phyloP scores from a whole-genome alignment of 2,797 vertebrate species.

The Tiaroga cobitis region DNA sequence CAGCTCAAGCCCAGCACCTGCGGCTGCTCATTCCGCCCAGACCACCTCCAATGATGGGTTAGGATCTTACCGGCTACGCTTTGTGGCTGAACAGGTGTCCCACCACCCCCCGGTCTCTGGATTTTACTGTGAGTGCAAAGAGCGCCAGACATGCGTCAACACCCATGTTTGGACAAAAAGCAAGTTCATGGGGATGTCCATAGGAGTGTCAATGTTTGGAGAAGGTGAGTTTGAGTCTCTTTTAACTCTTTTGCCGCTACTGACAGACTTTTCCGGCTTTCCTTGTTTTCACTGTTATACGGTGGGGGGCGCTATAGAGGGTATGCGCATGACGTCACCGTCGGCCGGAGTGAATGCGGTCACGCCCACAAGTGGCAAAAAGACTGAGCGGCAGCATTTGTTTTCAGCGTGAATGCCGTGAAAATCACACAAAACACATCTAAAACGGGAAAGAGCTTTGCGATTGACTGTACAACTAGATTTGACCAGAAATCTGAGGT shows the following conservation, averaged over 20 bases:
- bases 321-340: too few relatives aligned
- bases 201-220: constrained; percentile 90
- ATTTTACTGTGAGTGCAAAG: constrained; percentile 91
- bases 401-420: too few relatives aligned
- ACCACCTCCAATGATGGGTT: constrained; percentile 54
- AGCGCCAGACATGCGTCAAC: constrained; percentile 85
- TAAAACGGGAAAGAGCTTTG: too few relatives aligned
- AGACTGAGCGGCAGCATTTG: too few relatives aligned
- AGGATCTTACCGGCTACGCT: constrained; percentile 80
- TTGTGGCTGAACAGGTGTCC: constrained; percentile 89
- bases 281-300: too few relatives aligned
- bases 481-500: too few relatives aligned
- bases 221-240: constrained; percentile 78
- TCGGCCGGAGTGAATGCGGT: too few relatives aligned
- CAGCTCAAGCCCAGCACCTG: constrained; percentile 48
- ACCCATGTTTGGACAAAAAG: constrained; percentile 90
- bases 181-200: constrained; percentile 94
- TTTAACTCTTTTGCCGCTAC: background rate
- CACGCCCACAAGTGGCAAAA: too few relatives aligned
- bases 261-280: too few relatives aligned
- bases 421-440: too few relatives aligned
- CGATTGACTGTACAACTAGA: too few relatives aligned
- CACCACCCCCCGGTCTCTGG: constrained; percentile 88
- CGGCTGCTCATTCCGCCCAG: constrained; percentile 2
- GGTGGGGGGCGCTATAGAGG: too few relatives aligned